Evolutionary conservation across 2,113 vertebrate genomes (phyloP), one percentile per base, ranked within the genome.

Genomic region (Hipposideros armiger): DNA sequence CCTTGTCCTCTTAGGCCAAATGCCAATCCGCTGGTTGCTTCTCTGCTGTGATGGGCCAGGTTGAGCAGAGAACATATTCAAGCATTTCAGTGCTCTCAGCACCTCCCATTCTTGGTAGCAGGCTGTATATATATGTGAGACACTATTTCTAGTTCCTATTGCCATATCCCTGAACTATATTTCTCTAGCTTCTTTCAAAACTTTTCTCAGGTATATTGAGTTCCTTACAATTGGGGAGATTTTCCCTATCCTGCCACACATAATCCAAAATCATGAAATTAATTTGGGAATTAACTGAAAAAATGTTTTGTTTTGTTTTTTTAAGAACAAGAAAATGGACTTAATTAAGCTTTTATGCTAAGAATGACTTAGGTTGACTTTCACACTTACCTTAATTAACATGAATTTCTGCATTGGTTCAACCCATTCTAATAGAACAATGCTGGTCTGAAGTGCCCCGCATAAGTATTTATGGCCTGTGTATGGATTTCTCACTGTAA

Each of bases 391-490:
- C 99, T 99, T 99, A 97, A 99, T 99, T 97, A 99, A 98, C 99
- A 99, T 99, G 97, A 99, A 99, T 98, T 99, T 99, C 98, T 99
- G 99, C 99, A 99, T 99, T 95, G 99, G 99, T 98, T 99, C 99
- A 97, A 99, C 99, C 99, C 99, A 99, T 98, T 99, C 99, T 98
- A 99, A 97, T 52, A 99, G 98, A 98, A 99, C 98, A 97, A 99
- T 99, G 96, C 99, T 99, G 64, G 99, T 99, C 98, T 99, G 99
- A 97, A 99, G 99, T 76, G 99, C 99, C 97, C 99, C 99, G 95
- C 99, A 99, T 89, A 99, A 99, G 96, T 99, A 99, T 98, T 99
- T 99, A 94, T 99, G 99, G 90, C 99, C 99, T 0, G 99, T 99
- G 98, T 99, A 99, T 72, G 99, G 99, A 98, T 99, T 99, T 95